Evolutionary conservation across 2,113 vertebrate genomes (phyloP).

Genomic region (Chlorodrepanis virens): DNA sequence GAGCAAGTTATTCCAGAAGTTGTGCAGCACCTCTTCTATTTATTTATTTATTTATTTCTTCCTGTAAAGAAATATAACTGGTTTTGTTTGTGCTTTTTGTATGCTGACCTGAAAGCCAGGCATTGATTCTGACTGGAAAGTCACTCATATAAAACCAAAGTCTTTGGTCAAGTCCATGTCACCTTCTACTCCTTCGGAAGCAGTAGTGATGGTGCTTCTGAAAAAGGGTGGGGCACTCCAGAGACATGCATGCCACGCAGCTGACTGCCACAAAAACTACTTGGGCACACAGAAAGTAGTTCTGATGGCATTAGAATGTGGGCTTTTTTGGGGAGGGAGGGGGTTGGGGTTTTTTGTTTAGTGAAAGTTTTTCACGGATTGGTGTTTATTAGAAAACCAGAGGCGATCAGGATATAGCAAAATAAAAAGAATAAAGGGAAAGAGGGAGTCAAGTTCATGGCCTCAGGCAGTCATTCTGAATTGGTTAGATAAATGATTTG

Average conservation of each 20-base stretch:
- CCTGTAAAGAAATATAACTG: neutral
- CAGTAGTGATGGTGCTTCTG: neutral
- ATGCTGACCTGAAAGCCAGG: neutral
- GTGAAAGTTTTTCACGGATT: neutral
- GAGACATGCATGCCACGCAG: accelerated
- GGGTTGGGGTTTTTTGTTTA: neutral
- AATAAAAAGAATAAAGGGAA: neutral
- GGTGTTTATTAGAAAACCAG: neutral
- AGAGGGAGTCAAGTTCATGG: neutral
- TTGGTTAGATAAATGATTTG: neutral
- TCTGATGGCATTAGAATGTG: neutral
- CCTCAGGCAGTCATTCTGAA: neutral
- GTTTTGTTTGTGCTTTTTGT: neutral
- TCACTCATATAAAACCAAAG: neutral
- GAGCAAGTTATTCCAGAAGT: neutral
- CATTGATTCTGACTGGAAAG: neutral
- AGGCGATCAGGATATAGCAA: neutral
- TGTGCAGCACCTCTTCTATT: neutral
- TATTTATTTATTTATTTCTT: neutral
- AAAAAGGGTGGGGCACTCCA: neutral
- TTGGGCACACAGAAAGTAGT: neutral
- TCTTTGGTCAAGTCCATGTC: neutral
- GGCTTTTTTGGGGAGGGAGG: neutral
- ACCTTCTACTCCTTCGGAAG: neutral
- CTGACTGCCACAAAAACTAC: neutral